Conservation (phyloP, 2,113 vertebrate genomes). For the Ahaetulla prasina region DNA sequence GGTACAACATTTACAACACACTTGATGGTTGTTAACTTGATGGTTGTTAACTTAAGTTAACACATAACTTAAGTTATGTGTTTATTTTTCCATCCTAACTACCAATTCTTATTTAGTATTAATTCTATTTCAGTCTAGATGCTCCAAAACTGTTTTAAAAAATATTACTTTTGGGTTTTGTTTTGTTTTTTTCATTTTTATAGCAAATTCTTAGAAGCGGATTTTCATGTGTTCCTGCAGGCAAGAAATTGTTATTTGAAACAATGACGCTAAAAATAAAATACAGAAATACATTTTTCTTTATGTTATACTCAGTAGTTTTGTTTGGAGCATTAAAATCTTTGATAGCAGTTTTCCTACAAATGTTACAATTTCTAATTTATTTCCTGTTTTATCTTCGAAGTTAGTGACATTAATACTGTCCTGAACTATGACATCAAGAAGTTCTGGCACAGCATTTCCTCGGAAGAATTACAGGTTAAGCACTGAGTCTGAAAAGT, state of each 20-base stretch:
- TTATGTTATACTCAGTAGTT: not conserved
- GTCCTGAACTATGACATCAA: conserved; percentile 83
- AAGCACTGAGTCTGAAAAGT: conserved; percentile 83
- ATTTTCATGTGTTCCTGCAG: not conserved
- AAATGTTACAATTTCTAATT: not conserved
- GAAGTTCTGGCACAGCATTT: conserved; percentile 78
- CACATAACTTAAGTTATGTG: not conserved
- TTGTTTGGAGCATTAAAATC: not conserved
- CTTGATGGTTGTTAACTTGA: too few relatives aligned
- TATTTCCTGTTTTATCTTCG: not conserved
- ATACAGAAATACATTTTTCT: not conserved
- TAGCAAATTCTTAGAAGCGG: not conserved
- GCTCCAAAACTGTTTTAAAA: not conserved
- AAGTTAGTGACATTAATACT: conserved; percentile 42
- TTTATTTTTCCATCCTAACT: not conserved
- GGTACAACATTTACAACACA: too few relatives aligned
- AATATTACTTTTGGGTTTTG: too few relatives aligned
- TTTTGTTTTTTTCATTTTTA: not conserved
- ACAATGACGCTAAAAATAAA: not conserved
- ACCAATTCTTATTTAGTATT: not conserved
- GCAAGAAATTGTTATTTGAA: not conserved
- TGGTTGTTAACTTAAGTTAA: too few relatives aligned
- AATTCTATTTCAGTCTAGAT: not conserved
- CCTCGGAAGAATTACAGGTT: conserved; percentile 85
- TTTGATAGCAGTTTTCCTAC: not conserved